phyloP scores from a whole-genome alignment of 2,113 vertebrate genomes.

The Cyanoliseus patagonus region DNA sequence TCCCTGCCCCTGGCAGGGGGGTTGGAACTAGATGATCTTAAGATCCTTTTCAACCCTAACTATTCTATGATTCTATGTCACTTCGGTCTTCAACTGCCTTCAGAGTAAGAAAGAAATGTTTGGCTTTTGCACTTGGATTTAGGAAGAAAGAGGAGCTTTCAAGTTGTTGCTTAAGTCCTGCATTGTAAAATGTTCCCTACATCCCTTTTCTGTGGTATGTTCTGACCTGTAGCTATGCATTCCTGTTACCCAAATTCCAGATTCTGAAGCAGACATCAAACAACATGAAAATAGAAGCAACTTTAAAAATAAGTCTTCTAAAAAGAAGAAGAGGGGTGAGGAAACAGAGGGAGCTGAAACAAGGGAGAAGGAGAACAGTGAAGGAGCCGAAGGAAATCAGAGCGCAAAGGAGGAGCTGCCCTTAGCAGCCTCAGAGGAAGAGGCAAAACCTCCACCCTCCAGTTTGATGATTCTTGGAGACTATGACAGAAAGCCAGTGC shows the following conservation, averaged over 20 bases:
- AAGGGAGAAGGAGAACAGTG: not conserved
- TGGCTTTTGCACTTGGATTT: not conserved
- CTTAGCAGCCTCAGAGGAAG: not conserved
- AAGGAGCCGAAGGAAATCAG: not conserved
- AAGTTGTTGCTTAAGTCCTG: not conserved
- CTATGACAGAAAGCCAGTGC: conserved; percentile 60
- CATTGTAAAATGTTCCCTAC: accelerated
- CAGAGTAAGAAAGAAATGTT: not conserved
- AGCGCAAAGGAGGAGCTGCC: not conserved
- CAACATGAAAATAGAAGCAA: not conserved
- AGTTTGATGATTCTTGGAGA: conserved; percentile 78
- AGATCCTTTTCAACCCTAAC: no score
- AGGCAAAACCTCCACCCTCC: not conserved
- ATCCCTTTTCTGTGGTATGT: accelerated
- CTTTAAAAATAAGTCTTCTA: not conserved
- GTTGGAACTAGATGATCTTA: no score
- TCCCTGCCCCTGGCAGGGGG: no score
- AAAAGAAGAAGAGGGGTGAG: not conserved
- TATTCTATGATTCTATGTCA: not conserved
- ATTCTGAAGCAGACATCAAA: not conserved
- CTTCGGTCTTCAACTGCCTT: not conserved
- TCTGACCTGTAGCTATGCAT: not conserved
- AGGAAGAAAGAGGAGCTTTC: not conserved
- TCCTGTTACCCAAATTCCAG: not conserved
- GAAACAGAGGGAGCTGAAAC: not conserved